Base-by-base conservation (phyloP, 1,140 invertebrate species). In the Streblospio benedicti region DNA sequence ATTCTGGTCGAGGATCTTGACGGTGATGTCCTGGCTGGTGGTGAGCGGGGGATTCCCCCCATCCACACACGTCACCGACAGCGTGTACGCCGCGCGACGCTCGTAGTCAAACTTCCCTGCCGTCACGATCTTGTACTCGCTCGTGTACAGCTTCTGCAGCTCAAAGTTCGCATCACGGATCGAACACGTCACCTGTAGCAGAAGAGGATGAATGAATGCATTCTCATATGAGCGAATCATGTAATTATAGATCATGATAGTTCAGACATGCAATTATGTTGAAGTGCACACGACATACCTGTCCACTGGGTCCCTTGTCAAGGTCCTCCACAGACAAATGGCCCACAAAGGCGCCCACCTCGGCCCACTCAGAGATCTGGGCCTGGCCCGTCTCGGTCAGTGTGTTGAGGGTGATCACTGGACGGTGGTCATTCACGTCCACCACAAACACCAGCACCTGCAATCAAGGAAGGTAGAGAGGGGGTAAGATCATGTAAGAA, bases 1-100 rank as follows among this genome's bases (percentile, higher is more conserved):
- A 75, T 97, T 97, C 72, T 91, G 89, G 73, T 97, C 93, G 27
- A 90, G 77, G 31, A 97, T 84, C 51, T 82, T 80, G 4, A 97
- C 84, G 6, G 81, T 78, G 20, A 96, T 80, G 83, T 82, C 3
- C 84, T 83, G 5, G 55, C 58, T 3, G 65, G 27, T 1, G 60
- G 64, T 50, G 59, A 62, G 0, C 57, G 62, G 16, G 6, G 69
- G 72, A 6, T 23, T 60, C 32, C 68, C 73, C 28, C 65, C 62
- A 64, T 76, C 76, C 28, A 61, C 62, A 0, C 91, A 93, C 4
- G 84, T 88, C 2, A 97, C 82, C 57, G 82, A 80, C 16, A 97
- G 76, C 0, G 83, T 84, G 77, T 94, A 96, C 68, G 84, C 87
- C n/a, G 85, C 84, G 45, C 81, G 83, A 5, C 83, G 74, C 79